A percentile compares a stretch with the other conserved stretches of the same genome.
phyloP scores from a whole-genome alignment of 2,888 invertebrate genomes.

The Eupithecia inturbata region DNA sequence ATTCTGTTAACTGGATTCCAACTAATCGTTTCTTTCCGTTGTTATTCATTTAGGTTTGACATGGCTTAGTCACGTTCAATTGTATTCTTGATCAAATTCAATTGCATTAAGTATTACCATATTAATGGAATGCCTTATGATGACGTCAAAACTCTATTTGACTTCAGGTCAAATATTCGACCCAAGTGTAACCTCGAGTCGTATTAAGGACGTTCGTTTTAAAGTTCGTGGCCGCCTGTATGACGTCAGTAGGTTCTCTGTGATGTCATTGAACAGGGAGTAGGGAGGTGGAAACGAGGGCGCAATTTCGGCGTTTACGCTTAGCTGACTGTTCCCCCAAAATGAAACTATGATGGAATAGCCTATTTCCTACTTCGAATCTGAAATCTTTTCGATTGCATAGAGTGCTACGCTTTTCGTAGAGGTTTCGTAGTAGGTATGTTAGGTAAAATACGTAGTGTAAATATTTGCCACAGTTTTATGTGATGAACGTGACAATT shows the following conservation, averaged over 20 bases:
- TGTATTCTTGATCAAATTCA: background rate
- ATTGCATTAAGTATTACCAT: slow-evolving; percentile 11
- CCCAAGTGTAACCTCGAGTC: slow-evolving; percentile 63
- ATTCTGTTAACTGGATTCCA: slow-evolving; percentile 17
- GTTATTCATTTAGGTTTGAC: background rate
- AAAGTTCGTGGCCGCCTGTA: slow-evolving; percentile 72
- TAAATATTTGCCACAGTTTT: background rate
- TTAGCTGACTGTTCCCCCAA: slow-evolving; percentile 74
- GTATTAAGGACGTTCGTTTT: slow-evolving; percentile 73
- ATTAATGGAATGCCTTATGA: background rate
- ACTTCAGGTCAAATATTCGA: slow-evolving; percentile 21
- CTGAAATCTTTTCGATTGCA: slow-evolving; percentile 17
- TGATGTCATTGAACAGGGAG: slow-evolving; percentile 72
- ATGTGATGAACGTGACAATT: slow-evolving; percentile 1
- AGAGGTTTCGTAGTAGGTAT: background rate
- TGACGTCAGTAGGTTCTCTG: slow-evolving; percentile 74
- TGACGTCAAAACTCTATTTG: slow-evolving; percentile 5
- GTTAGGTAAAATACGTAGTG: background rate
- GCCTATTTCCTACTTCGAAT: slow-evolving; percentile 1
- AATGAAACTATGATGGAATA: slow-evolving; percentile 55
- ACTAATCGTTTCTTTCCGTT: background rate
- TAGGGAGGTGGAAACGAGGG: slow-evolving; percentile 54
- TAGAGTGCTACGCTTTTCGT: background rate
- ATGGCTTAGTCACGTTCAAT: background rate
- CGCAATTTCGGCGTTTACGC: slow-evolving; percentile 65